Base-by-base conservation (phyloP, 2,888 invertebrate species). In the Selenia dentaria region DNA sequence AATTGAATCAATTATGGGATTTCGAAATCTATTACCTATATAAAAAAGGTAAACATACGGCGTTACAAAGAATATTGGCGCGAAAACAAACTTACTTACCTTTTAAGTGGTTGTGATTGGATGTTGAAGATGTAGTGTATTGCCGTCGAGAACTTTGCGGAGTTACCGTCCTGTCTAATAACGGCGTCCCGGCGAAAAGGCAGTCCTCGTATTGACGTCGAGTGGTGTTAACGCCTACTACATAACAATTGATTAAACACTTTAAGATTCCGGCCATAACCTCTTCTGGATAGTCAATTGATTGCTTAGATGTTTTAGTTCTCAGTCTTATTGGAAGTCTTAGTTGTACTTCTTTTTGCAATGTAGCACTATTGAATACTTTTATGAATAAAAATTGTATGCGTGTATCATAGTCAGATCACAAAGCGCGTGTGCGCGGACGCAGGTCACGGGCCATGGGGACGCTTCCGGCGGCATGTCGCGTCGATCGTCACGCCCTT, bases 401-500 rank as follows among this genome's bases (percentile, higher is more conserved):
- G 68, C 89, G 88, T 85, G 87, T 79, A 74, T 59, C 59, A 62
- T 68, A 73, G 62, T 57, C 69, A 67, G 69, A 61, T 59, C 70
- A 74, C 81, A 73, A 75, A 68, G 70, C 80, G 70, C 70, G 77
- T 85, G 67, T 83, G 83, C 70, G 70, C 62, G 44, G 47, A 57
- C 65, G 61, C 75, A 71, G 76, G 85, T 87, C 85, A 79, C 81
- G 82, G 79, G 79, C 77, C 70, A 74, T 69, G 75, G 72, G 80
- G 81, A 74, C 78, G 71, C 57, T 79, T 87, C 87, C 86, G 85
- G 78, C 64, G 70, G 51, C 65, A 58, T 60, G 74, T 68, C 68
- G 73, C 74, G 78, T 67, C 79, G 81, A 79, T 84, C 79, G 85
- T 79, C 87, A 85, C 89, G 78, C 89, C 89, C 89, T 88, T 88